Percentiles rank a stretch among this genome's conserved stretches.
phyloP scores from a whole-genome alignment of 2,797 vertebrate genomes.

The Chromobotia macracanthus region DNA sequence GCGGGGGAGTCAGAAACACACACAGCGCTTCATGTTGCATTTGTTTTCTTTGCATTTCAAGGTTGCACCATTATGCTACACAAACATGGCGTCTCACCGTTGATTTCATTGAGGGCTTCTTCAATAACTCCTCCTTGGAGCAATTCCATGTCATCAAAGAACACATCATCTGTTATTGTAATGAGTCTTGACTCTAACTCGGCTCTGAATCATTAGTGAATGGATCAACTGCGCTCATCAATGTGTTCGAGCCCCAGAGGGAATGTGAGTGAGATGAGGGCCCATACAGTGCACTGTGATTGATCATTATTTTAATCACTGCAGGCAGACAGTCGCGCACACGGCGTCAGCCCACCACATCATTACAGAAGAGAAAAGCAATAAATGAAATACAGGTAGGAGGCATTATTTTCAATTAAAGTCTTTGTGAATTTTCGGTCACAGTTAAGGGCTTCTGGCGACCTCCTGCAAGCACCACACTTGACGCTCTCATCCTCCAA shows the following conservation, averaged over 20 bases:
- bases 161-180: constrained; percentile 51
- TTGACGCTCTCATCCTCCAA: constrained; percentile 11
- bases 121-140: constrained; percentile 38
- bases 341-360: constrained; percentile 32
- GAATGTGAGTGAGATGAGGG: constrained; percentile 42
- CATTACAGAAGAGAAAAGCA: constrained; percentile 33
- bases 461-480: background rate
- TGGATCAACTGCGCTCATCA: constrained; percentile 48
- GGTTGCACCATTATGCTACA: constrained; percentile 38
- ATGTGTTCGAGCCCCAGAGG: constrained; percentile 41
- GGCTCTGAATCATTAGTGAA: constrained; percentile 51
- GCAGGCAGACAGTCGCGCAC: constrained; percentile 41
- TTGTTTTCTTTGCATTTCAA: constrained; percentile 21
- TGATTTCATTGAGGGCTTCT: constrained; percentile 23
- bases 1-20: background rate
- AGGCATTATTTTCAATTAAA: constrained; percentile 43
- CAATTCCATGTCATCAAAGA: constrained; percentile 48
- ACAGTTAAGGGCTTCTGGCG: constrained; percentile 17
- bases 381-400: constrained; percentile 38
- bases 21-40: constrained; percentile 4
- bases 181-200: constrained; percentile 51
- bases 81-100: constrained; percentile 26
- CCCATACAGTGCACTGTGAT: constrained; percentile 39
- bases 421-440: background rate
- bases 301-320: constrained; percentile 57